Conservation (phyloP, 2,888 invertebrate genomes). For the Andrena camellia region DNA sequence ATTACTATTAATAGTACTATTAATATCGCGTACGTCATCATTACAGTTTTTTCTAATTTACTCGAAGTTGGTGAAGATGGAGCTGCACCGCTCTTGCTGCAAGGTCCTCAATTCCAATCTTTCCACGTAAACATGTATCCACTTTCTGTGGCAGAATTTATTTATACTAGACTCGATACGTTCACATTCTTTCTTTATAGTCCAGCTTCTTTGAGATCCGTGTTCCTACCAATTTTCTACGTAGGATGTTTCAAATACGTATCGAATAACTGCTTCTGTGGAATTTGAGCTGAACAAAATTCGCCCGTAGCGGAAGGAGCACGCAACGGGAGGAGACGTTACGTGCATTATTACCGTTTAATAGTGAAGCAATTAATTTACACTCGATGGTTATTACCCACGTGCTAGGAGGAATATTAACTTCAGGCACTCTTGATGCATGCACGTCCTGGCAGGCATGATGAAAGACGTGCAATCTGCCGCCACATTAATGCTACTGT, state of each 20-base stretch:
- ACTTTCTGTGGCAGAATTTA: too few species aligned
- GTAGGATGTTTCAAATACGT: background rate
- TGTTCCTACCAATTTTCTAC: background rate
- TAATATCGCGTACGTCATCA: too few species aligned
- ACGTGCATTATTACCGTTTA: constrained; percentile 65
- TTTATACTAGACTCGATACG: too few species aligned
- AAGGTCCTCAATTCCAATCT: too few species aligned
- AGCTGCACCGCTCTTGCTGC: too few species aligned
- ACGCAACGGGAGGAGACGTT: constrained; percentile 16
- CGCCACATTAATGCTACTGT: constrained; percentile 68
- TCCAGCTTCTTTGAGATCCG: too few species aligned
- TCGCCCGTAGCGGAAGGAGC: background rate
- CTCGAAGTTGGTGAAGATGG: too few species aligned
- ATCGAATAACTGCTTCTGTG: background rate
- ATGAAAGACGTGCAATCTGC: constrained; percentile 76
- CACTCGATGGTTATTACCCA: constrained; percentile 70
- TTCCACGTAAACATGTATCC: too few species aligned
- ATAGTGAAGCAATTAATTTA: constrained; percentile 74
- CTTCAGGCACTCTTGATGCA: constrained; percentile 71
- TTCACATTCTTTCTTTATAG: too few species aligned
- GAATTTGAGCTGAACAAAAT: background rate
- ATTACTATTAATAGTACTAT: too few species aligned
- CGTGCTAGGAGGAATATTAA: constrained; percentile 73
- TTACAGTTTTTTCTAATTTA: too few species aligned
- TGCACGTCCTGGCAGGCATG: constrained; percentile 68